These are phyloP conservation scores for Peucedramus taeniatus DNA, from an alignment of 2,113 vertebrate genomes.

Conservation along the genomic window DNA sequence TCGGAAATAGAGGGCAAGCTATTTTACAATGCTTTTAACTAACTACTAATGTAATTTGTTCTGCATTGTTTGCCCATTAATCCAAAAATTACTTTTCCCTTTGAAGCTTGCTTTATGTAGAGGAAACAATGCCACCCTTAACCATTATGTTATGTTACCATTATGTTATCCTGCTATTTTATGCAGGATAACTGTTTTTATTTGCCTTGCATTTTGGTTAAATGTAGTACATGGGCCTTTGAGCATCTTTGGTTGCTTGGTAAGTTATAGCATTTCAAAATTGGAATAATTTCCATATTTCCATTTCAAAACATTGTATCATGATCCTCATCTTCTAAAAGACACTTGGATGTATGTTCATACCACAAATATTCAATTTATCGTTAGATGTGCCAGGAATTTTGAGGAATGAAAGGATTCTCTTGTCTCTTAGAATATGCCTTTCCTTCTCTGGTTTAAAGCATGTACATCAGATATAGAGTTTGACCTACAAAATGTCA, in stretches of 20 bases:
- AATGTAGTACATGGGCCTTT: background rate
- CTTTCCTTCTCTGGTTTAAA: background rate
- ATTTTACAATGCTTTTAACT: conserved; percentile 66
- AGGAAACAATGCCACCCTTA: conserved; percentile 46
- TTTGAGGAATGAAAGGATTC: background rate
- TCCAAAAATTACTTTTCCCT: conserved; percentile 57
- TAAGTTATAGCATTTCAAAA: conserved; percentile 17
- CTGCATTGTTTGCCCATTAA: conserved; percentile 63
- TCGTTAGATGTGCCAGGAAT: background rate
- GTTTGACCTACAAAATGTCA: background rate
- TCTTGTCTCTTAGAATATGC: background rate
- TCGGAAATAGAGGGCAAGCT: conserved; percentile 41
- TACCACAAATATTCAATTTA: background rate
- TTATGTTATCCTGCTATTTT: no score
- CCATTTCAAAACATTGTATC: background rate
- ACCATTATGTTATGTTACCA: background rate
- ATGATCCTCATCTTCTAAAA: background rate
- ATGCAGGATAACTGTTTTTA: background rate
- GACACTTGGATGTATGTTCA: background rate
- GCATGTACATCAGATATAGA: background rate
- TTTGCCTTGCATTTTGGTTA: conserved; percentile 23
- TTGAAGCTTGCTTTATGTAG: conserved; percentile 64
- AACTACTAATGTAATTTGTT: conserved; percentile 67
- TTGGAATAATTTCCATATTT: background rate
- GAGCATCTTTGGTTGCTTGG: background rate